These are phyloP conservation scores for Xestia ashworthii DNA, from an alignment of 2,888 invertebrate species.

Conservation along the genomic window DNA sequence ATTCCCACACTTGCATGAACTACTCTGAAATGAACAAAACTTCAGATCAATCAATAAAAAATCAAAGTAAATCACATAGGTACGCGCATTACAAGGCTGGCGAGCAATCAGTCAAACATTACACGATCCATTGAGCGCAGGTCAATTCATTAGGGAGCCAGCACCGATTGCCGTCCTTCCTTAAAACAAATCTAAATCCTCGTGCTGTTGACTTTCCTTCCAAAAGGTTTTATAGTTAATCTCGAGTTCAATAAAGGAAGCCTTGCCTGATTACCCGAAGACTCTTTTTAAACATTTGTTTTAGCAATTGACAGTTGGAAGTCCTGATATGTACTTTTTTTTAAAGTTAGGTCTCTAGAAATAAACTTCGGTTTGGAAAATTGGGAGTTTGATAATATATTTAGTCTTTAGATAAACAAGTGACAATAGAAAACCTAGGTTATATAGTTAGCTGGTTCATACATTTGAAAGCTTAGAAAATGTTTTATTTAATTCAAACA, in stretches of 20 bases:
- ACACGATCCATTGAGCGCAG: slow-evolving; percentile 69
- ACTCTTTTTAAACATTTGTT: slow-evolving; percentile 26
- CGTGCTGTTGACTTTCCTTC: slow-evolving; percentile 66
- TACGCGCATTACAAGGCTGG: slow-evolving; percentile 20
- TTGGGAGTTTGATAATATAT: slow-evolving; percentile 4
- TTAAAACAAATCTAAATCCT: slow-evolving; percentile 66
- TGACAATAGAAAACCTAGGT: background rate
- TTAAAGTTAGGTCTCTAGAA: slow-evolving; percentile 40
- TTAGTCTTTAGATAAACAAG: slow-evolving; percentile 6
- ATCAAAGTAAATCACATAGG: slow-evolving; percentile 46
- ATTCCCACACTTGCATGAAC: background rate
- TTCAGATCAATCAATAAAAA: slow-evolving; percentile 29
- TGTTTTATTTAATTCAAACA: background rate
- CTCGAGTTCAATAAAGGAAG: slow-evolving; percentile 42
- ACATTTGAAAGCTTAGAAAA: background rate
- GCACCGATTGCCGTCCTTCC: slow-evolving; percentile 58
- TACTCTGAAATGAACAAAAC: background rate
- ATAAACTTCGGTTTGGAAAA: slow-evolving; percentile 29
- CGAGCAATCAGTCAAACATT: slow-evolving; percentile 65
- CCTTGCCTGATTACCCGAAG: slow-evolving; percentile 34
- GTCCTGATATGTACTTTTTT: slow-evolving; percentile 37
- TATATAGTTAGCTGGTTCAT: too few relatives aligned
- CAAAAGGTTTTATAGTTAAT: slow-evolving; percentile 54
- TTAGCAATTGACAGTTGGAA: slow-evolving; percentile 31
- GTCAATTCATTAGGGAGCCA: slow-evolving; percentile 74